Percentiles rank a stretch among this genome's conserved stretches.
phyloP scores from a whole-genome alignment of 2,113 vertebrate species.

The Steatornis caripensis region DNA sequence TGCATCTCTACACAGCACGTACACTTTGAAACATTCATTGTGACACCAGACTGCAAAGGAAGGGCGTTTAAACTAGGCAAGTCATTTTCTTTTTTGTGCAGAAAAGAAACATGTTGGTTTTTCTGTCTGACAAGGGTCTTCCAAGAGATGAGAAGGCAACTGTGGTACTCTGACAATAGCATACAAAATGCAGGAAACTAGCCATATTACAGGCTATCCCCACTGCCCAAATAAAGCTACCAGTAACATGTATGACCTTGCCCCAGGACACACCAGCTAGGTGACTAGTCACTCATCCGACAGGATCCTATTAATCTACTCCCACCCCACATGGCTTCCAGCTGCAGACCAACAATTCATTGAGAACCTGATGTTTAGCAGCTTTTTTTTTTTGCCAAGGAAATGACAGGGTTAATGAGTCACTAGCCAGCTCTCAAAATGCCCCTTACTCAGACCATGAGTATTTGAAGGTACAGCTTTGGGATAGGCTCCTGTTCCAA shows the following conservation, averaged over 20 bases:
- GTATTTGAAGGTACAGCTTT: neutral
- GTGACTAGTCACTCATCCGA: neutral
- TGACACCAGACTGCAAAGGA: neutral
- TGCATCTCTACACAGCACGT: neutral
- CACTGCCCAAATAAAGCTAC: neutral
- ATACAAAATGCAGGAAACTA: neutral
- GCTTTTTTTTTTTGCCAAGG: neutral
- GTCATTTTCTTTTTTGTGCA: neutral
- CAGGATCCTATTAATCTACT: neutral
- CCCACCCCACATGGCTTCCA: neutral
- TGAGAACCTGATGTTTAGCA: neutral
- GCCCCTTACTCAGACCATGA: neutral
- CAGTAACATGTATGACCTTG: neutral
- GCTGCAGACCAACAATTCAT: neutral
- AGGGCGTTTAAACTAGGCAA: neutral
- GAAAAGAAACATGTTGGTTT: rapidly evolving
- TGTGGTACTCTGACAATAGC: neutral
- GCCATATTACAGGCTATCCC: neutral
- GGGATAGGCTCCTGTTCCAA: neutral
- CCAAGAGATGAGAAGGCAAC: neutral
- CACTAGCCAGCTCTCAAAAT: neutral
- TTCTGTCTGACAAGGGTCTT: neutral
- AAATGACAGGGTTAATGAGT: neutral
- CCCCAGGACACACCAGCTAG: neutral
- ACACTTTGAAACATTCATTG: neutral